Base-by-base conservation (phyloP, 1,140 invertebrate genomes). In the Drosophila melanica region DNA sequence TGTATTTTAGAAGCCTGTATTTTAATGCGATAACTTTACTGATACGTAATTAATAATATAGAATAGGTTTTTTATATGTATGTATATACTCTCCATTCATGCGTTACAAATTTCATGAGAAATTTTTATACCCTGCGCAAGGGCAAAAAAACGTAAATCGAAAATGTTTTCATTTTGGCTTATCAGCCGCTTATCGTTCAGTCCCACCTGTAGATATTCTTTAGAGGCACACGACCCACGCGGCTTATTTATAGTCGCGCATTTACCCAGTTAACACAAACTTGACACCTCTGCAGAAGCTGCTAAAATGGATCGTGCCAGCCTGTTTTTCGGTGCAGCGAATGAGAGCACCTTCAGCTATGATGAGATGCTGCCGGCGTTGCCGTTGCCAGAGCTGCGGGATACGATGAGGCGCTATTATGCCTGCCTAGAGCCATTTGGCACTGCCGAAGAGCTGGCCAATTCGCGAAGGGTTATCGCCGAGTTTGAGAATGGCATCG, bases 361-460 rank as follows among this genome's bases (percentile, higher is more conserved):
- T 14, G 92, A 93, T 58, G 91, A 93, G 23, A 77, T 72, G 11
- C 91, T 96, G 35, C 94, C 95, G 3, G 82, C 94, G 9, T 91
- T 96, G 2, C 95, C 95, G 3, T 92, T 96, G 55, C 96, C 96
- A 2, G 93, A 94, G 55, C 81, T 96, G 8, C 93, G 94, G 12
- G 92, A 95, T 35, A 95, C 96, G 2, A 93, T 94, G 91, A 78
- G 94, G 55, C 92, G 95, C 10, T 96, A 96, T 86, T 92, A 95
- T 14, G 90, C 92, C 42, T 92, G 95, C 10, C 92, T 95, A 18
- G 90, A 93, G 75, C 94, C 94, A 14, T 92, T 96, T 48, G 92
- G 95, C 4, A 80, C 86, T 2, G 63, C 90, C n/a, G 92, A 93
- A 39, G 92, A 94, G 71, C 92, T 93, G 67, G 73, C 92, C 12